Percentiles rank a stretch among this genome's conserved stretches.
These are phyloP conservation scores for Operophtera brumata DNA, from an alignment of 2,888 invertebrate species.

Conservation along the genomic window DNA sequence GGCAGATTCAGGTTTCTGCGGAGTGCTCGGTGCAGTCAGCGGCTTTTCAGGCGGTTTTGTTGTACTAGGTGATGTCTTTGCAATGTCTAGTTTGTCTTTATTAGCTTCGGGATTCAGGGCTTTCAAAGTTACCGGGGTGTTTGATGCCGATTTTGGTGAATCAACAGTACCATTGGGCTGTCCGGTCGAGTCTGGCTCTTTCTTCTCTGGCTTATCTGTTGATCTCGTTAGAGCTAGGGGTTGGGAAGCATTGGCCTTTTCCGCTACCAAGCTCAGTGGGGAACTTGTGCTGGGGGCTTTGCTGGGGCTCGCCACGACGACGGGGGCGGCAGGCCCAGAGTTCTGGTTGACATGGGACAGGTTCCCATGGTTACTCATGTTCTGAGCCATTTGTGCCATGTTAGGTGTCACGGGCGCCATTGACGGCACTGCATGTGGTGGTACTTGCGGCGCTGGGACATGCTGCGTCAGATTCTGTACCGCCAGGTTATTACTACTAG, in stretches of 20 bases:
- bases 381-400: constrained; percentile 78
- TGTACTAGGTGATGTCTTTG: constrained; percentile 72
- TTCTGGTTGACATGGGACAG: constrained; percentile 71
- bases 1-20: constrained; percentile 60
- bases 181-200: constrained; percentile 65
- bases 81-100: constrained; percentile 71
- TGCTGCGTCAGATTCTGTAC: constrained; percentile 69
- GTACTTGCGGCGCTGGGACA: constrained; percentile 56
- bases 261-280: constrained; percentile 72
- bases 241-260: constrained; percentile 58
- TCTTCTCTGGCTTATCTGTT: constrained; percentile 73
- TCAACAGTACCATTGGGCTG: constrained; percentile 73
- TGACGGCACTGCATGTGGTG: constrained; percentile 67
- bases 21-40: constrained; percentile 51
- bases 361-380: constrained; percentile 78
- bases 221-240: constrained; percentile 72
- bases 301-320: constrained; percentile 56
- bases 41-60: constrained; percentile 72
- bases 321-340: constrained; percentile 58
- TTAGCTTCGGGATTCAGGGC: constrained; percentile 65
- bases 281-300: constrained; percentile 61
- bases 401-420: constrained; percentile 76
- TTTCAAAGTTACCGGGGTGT: constrained; percentile 57
- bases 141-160: constrained; percentile 61
- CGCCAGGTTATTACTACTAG: constrained; percentile 53